phyloP scores from a whole-genome alignment of 35 echinoderm and acorn worm genomes.

The Ophiothrix spiculata region DNA sequence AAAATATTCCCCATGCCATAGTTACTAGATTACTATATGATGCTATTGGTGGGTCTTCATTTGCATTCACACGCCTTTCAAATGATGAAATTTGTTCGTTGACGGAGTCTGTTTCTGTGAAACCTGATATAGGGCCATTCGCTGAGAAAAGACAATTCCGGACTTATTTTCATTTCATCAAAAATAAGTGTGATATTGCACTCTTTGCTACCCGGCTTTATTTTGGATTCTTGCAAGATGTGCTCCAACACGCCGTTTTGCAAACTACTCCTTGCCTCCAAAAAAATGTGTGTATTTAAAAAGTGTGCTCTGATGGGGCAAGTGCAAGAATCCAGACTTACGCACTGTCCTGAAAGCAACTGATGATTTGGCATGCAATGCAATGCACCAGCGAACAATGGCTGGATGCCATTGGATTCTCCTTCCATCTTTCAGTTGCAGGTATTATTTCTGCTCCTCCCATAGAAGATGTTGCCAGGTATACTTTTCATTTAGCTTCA shows the following conservation, averaged over 20 bases:
- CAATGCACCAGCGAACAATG: background rate
- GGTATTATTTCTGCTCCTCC: background rate
- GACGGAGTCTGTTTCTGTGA: conserved; percentile 13
- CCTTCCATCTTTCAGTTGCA: background rate
- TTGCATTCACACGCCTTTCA: background rate
- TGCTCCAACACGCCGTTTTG: background rate
- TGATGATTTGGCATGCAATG: background rate
- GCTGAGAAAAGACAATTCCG: background rate
- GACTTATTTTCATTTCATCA: background rate
- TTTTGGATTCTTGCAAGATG: background rate
- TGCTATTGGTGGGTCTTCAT: too few relatives aligned
- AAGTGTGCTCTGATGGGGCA: background rate
- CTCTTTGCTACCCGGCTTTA: background rate
- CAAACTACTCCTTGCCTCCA: background rate
- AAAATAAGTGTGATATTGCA: background rate
- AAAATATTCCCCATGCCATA: too few relatives aligned
- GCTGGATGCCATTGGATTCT: background rate
- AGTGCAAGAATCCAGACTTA: background rate
- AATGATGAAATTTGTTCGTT: background rate
- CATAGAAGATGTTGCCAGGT: background rate
- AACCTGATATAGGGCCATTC: conserved; percentile 19
- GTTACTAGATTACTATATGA: too few relatives aligned
- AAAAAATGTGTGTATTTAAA: background rate
- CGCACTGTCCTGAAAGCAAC: background rate
- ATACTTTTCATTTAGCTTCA: too few relatives aligned